These are phyloP conservation scores for Florisuga fusca DNA, from an alignment of 2,797 vertebrate genomes.

Conservation along the genomic window DNA sequence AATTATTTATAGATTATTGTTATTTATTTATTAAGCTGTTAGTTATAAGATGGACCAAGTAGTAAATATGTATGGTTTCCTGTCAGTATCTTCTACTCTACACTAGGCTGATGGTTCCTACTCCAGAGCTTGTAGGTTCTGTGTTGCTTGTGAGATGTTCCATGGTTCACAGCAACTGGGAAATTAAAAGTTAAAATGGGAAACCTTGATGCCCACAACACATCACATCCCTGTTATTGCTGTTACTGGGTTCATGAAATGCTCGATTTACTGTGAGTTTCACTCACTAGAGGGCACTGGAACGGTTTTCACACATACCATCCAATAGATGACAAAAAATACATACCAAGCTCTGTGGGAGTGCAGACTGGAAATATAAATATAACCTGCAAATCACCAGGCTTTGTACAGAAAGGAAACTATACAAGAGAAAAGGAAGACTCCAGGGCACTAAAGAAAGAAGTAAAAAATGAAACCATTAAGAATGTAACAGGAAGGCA, in stretches of 20 bases:
- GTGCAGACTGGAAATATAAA: not conserved
- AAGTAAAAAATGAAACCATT: not conserved
- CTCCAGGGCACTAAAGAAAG: not conserved
- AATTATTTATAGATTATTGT: not conserved
- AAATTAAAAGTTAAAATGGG: not conserved
- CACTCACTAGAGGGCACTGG: constrained; percentile 54
- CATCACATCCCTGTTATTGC: not conserved
- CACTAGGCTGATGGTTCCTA: not conserved
- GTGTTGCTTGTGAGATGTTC: not conserved
- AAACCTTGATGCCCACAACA: not conserved
- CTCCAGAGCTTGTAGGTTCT: not conserved
- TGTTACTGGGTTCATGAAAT: not conserved
- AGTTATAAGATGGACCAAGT: not conserved
- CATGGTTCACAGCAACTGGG: not conserved
- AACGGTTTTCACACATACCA: not conserved
- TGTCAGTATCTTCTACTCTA: not conserved
- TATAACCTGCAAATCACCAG: not conserved
- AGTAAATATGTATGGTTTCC: not conserved
- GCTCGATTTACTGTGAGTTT: not conserved
- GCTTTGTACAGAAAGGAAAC: not conserved
- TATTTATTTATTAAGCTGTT: not conserved
- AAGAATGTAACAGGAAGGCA: not conserved
- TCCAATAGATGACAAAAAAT: not conserved
- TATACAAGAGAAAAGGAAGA: not conserved
- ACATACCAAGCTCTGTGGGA: not conserved